These are phyloP conservation scores for Temnothorax nylanderi DNA, from an alignment of 1,140 invertebrate species.

Conservation along the genomic window DNA sequence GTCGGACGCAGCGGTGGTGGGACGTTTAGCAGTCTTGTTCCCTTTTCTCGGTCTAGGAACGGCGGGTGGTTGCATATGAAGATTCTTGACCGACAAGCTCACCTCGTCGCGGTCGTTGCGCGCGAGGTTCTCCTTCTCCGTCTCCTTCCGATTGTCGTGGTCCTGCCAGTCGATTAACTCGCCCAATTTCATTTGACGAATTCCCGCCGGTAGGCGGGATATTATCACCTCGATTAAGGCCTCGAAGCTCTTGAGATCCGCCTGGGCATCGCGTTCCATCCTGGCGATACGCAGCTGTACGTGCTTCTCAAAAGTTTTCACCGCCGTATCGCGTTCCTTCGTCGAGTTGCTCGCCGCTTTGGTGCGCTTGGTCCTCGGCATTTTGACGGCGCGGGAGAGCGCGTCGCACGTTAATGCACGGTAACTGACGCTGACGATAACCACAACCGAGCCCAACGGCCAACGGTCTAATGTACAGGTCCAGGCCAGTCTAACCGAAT, in stretches of 20 bases:
- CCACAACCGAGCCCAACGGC: too few species aligned
- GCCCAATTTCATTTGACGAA: slow-evolving; percentile 73
- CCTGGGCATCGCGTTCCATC: slow-evolving; percentile 71
- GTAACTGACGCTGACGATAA: not conserved
- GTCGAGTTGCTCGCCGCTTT: slow-evolving; percentile 19
- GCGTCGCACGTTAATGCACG: too few species aligned
- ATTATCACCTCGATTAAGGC: slow-evolving; percentile 67
- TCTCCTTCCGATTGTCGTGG: slow-evolving; percentile 68
- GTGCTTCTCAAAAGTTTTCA: slow-evolving; percentile 78
- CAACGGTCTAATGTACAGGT: too few species aligned
- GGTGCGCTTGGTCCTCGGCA: slow-evolving; percentile 78
- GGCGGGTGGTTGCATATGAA: not conserved
- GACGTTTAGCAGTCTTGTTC: slow-evolving; percentile 41
- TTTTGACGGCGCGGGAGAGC: slow-evolving; percentile 25
- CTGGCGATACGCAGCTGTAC: slow-evolving; percentile 65
- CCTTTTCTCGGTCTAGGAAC: slow-evolving; percentile 35
- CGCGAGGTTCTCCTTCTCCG: too few species aligned
- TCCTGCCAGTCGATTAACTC: slow-evolving; percentile 65
- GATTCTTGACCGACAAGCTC: slow-evolving; percentile 55
- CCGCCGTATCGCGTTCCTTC: slow-evolving; percentile 69
- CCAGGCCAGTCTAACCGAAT: too few species aligned
- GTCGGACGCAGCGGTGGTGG: slow-evolving; percentile 69
- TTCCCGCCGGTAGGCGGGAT: slow-evolving; percentile 71
- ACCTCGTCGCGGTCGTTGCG: slow-evolving; percentile 25
- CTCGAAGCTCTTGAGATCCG: slow-evolving; percentile 62